Evolutionary conservation across 2,113 vertebrate genomes (phyloP).

Genomic region (Micronycteris hirsuta): DNA sequence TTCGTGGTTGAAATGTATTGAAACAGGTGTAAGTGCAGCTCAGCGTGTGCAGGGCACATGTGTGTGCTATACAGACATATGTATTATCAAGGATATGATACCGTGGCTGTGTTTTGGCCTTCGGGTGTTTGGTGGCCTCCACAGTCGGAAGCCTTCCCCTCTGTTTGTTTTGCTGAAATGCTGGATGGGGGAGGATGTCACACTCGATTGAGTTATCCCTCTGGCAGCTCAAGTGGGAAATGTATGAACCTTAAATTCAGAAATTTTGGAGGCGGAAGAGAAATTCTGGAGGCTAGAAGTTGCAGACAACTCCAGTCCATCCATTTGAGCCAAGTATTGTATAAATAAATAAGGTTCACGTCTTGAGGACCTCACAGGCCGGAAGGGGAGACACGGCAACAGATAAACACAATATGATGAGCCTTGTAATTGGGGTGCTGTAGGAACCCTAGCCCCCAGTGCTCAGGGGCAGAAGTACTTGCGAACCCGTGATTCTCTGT

Average conservation of each 20-base stretch:
- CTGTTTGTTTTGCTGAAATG: slow-evolving; percentile 22
- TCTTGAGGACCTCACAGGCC: neutral
- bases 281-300: no score
- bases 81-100: neutral
- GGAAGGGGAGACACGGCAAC: neutral
- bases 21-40: neutral
- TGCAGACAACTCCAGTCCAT: neutral
- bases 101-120: slow-evolving; percentile 22
- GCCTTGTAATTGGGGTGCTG: neutral
- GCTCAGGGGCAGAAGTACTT: neutral
- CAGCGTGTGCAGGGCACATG: neutral
- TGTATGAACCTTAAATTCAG: slow-evolving; percentile 9
- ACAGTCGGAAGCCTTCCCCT: neutral
- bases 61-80: neutral
- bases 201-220: neutral
- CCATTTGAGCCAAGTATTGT: neutral
- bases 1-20: slow-evolving; percentile 24
- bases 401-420: neutral
- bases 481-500: neutral
- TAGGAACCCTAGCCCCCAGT: neutral
- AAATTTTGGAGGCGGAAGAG: neutral
- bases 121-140: neutral
- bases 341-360: neutral
- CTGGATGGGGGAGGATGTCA: neutral
- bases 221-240: slow-evolving; percentile 5